Base-by-base conservation (phyloP, 1,140 invertebrate genomes). In the Zaprionus lachaisei region DNA sequence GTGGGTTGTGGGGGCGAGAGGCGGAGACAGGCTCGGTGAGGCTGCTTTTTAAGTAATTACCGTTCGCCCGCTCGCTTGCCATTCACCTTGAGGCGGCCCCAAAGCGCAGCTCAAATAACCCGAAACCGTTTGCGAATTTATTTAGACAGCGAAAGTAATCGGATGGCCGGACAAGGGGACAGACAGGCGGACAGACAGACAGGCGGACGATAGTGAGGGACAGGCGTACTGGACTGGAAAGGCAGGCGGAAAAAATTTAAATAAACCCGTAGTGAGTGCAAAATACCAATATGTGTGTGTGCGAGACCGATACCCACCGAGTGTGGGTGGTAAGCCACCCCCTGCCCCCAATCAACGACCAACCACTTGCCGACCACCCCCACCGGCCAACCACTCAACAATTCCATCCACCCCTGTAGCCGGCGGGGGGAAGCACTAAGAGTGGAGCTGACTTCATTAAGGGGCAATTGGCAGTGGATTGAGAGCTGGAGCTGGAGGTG, bases 111-210 rank as follows among this genome's bases (percentile, higher is more conserved):
- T 83, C 78, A 76, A 73, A 73, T 72, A 82, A 87, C 77, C 84
- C 78, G 82, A 86, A 86, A 85, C 75, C 82, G 78, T 72, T 72
- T 75, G 63, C 58, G 62, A 80, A 87, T 87, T 80, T 71, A 89
- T 89, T 87, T 87, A 81, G 84, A 87, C 84, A 84, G 84, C 75
- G 81, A 87, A 87, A 87, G 84, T 87, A 89, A 84, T 84, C 84
- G 82, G 60, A 63, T 77, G 58, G 58, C 54, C 47, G 60, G 72
- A 71, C 70, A 44, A 57, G 9, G 24, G 60, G 12, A 54, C 2
- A 2, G 49, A 15, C 5, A 38, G 55, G 17, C 7, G 55, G 38
- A 38, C 26, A 17, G 38, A 38, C 26, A 17, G 69, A 37, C 14
- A 37, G 28, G 6, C 22, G n/a, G 49, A 49, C 14, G 11, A 15